These are phyloP conservation scores for Cyphomyrus discorhynchus DNA, from an alignment of 2,113 vertebrate genomes.

Conservation along the genomic window DNA sequence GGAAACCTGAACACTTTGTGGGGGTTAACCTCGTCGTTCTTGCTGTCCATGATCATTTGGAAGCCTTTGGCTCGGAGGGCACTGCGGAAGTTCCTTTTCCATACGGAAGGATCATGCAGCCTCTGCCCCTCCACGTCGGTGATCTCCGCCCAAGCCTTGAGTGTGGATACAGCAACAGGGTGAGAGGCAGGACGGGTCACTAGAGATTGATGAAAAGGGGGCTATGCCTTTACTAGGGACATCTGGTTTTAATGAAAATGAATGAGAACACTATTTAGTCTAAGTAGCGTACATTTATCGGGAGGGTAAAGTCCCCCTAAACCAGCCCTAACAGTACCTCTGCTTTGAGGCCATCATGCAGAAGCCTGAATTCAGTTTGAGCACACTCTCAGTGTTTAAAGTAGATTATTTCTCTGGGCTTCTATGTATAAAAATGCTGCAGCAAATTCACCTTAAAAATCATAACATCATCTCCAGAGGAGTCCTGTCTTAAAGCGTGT, in stretches of 20 bases:
- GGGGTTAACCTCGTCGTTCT: conserved; percentile 65
- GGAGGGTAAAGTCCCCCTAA: neutral
- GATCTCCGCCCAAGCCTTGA: conserved; percentile 72
- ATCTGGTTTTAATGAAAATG: neutral
- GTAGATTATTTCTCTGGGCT: neutral
- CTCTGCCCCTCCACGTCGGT: conserved; percentile 53
- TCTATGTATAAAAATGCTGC: neutral
- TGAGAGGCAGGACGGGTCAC: neutral
- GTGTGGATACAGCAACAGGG: neutral
- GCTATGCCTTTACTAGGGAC: neutral
- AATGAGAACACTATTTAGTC: neutral
- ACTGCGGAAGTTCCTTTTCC: conserved; percentile 85
- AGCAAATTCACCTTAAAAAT: conserved; percentile 68
- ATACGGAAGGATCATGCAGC: conserved; percentile 59
- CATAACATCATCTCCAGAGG: conserved; percentile 57
- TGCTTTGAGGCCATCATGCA: neutral
- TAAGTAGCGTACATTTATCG: neutral
- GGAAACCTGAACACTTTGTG: conserved; percentile 71
- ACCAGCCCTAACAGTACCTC: neutral
- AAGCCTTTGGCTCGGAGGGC: conserved; percentile 71
- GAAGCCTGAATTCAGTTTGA: neutral
- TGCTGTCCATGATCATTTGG: conserved; percentile 52
- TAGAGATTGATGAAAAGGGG: neutral
- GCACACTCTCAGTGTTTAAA: neutral
- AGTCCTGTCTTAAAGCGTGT: conserved; percentile 69